These are phyloP conservation scores for Autographa pulchrina DNA, from an alignment of 2,888 invertebrate species.

Conservation along the genomic window DNA sequence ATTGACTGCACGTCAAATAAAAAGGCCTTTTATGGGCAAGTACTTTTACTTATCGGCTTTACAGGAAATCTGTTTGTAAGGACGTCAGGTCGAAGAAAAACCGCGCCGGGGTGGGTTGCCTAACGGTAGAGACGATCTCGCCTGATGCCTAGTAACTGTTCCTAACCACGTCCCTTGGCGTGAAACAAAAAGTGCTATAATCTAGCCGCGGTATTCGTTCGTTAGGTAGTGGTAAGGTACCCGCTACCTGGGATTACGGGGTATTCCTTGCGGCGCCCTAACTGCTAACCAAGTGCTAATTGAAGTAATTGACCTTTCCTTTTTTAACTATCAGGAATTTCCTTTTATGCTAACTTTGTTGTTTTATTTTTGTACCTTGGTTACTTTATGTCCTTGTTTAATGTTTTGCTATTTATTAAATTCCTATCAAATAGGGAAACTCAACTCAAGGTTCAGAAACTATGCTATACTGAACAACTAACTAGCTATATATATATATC, in stretches of 20 bases:
- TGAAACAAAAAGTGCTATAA: conserved; percentile 61
- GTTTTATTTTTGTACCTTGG: conserved; percentile 10
- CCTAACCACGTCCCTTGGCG: conserved; percentile 59
- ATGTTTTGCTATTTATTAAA: no score
- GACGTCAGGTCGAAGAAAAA: conserved; percentile 47
- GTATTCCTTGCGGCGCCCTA: conserved; percentile 17
- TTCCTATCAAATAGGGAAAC: no score
- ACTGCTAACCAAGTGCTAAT: conserved; percentile 17
- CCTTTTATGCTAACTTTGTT: background rate
- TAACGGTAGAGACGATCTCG: conserved; percentile 63
- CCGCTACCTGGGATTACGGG: conserved; percentile 32
- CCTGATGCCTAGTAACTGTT: conserved; percentile 65
- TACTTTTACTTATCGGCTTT: background rate
- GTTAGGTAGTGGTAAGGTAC: conserved; percentile 5
- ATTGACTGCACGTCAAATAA: background rate
- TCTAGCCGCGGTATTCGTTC: conserved; percentile 38
- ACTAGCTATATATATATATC: no score
- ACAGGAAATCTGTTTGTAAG: conserved; percentile 40
- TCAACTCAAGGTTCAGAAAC: no score
- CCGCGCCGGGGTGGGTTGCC: conserved; percentile 49
- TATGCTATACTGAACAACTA: no score
- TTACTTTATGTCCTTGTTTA: background rate
- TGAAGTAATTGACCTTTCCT: conserved; percentile 33
- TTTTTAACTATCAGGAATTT: conserved; percentile 18
- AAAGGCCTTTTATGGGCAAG: background rate